Evolutionary conservation across 64 coral and sea anemone genomes (phyloP), one percentile per base, ranked within the genome.

Genomic region (Cladopsammia gracilis): DNA sequence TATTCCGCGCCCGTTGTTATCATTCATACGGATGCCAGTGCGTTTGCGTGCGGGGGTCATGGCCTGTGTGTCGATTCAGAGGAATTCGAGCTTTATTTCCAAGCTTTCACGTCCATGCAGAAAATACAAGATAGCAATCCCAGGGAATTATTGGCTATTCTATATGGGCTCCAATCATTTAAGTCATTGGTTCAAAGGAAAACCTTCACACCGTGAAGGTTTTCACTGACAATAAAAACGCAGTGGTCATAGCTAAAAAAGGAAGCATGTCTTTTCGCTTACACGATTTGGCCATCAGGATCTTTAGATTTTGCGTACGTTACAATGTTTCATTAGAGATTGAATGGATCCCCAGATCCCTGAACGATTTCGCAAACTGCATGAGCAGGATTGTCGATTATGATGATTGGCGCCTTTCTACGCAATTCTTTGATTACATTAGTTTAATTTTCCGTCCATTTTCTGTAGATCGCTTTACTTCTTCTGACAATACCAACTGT

Each of bases 41-140:
- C n/a, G n/a, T n/a, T n/a, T n/a, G n/a, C n/a, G n/a, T n/a, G n/a
- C n/a, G n/a, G n/a, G n/a, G n/a, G n/a, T n/a, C n/a, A n/a, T n/a
- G n/a, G n/a, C n/a, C n/a, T n/a, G n/a, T n/a, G n/a, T n/a, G n/a
- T n/a, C n/a, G n/a, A n/a, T n/a, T n/a, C n/a, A 86, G 45, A 50
- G 45, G 89, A 91, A 25, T 83, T 72, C 42, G 78, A 91, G 48
- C 48, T 91, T 83, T 91, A 65, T 53, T 84, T 70, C 71, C n/a
- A 51, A 84, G 89, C 65, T 1, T 91, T 91, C 73, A 70, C 78
- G n/a, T 70, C 89, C 23, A 13, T 91, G 52, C n/a, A 91, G 25
- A 57, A 20, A 24, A 66, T n/a, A 20, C 20, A 59, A 43, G 89
- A 91, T 82, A 91, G 78, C 23, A 84, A 91, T 26, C 51, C 79